Evolutionary conservation across 2,888 invertebrate species (phyloP), one percentile per base, ranked within the genome.

Genomic region (Drosophila quinaria): DNA sequence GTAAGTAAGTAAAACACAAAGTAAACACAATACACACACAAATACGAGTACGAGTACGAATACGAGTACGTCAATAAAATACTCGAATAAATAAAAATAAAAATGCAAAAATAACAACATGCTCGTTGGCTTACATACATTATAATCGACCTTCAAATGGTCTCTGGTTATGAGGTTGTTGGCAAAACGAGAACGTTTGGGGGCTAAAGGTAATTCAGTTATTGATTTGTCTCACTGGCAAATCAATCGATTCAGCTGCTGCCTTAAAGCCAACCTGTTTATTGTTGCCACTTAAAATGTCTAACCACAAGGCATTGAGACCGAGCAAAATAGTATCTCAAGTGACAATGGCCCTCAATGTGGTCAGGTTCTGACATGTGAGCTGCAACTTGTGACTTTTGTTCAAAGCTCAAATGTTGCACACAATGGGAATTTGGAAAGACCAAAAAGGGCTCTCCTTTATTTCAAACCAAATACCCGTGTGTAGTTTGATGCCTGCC

Each of bases 401-500:
- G 69, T 63, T 44, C 54, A n/a, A 17, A 41, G 15, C 73, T 67
- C 78, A 54, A 66, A 72, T 70, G 71, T 62, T 62, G 51, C 78
- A 66, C 65, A 70, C 55, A 50, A 56, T 41, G 59, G 19, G 54
- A 62, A 50, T 52, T 44, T 59, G 22, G 54, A 62, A 77, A 78
- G 74, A 33, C 29, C 39, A 37, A 58, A 58, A 25, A 5, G 17
- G 52, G 54, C 33, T 37, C 51, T 47, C 15, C 52, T 60, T 15
- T 46, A 9, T 58, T 41, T 63, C 37, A 25, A 25, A 55, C 37
- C 42, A 19, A 41, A 44, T 33, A 46, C 56, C 41, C 56, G 62
- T 72, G 49, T 85, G 88, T 65, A 82, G 84, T 76, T 70, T 80
- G 84, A 87, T 84, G 84, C 84, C 85, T 78, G 80, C 42, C 77